Percentiles rank a stretch among this genome's conserved stretches.
Conservation (phyloP, 1,140 invertebrate genomes). For the Aphelinus certus region DNA sequence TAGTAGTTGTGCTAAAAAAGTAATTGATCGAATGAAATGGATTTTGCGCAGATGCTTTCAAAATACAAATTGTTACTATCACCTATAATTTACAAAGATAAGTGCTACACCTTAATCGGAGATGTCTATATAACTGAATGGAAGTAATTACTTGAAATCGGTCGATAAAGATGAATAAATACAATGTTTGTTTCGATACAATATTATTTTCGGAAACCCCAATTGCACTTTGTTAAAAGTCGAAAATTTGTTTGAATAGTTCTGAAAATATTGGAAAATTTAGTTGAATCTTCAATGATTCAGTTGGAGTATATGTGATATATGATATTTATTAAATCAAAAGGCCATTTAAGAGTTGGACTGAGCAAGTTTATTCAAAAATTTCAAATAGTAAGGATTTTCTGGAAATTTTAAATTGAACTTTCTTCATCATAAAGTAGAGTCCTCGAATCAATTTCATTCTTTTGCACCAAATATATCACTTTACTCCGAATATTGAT, state of each 20-base stretch:
- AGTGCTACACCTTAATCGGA: too few relatives aligned
- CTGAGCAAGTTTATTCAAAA: too few relatives aligned
- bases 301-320: too few relatives aligned
- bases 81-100: neutral
- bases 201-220: too few relatives aligned
- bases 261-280: too few relatives aligned
- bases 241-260: too few relatives aligned
- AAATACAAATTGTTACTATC: neutral
- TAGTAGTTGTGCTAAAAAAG: constrained; percentile 28
- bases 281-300: too few relatives aligned
- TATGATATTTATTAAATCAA: too few relatives aligned
- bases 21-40: constrained; percentile 18
- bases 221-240: neutral
- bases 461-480: neutral
- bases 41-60: constrained; percentile 8
- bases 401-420: too few relatives aligned
- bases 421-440: too few relatives aligned
- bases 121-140: neutral
- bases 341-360: too few relatives aligned
- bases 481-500: neutral
- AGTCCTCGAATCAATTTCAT: neutral
- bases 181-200: neutral
- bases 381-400: too few relatives aligned
- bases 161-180: neutral
- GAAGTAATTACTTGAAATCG: neutral